Conservation (phyloP, 37 sponge, comb jelly and placozoan genomes). For the Hormiphora californensis region DNA sequence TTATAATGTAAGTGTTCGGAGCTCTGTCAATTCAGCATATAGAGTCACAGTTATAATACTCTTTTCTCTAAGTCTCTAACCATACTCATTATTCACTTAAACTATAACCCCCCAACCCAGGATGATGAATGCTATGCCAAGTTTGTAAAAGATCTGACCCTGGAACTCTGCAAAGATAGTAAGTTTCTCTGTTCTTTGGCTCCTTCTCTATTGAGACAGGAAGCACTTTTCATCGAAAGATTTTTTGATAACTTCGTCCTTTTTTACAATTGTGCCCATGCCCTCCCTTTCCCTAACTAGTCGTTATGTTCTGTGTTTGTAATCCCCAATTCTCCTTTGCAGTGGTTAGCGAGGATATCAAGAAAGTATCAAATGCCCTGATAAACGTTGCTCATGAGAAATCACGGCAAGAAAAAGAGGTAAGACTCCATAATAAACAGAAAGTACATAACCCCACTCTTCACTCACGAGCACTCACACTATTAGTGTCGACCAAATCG, state of each 20-base stretch:
- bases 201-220: not conserved
- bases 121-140: slow-evolving; percentile 24
- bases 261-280: too few relatives aligned
- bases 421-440: not conserved
- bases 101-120: not conserved
- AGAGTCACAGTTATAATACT: not conserved
- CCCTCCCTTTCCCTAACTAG: too few relatives aligned
- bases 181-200: not conserved
- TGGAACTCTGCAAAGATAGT: slow-evolving; percentile 7
- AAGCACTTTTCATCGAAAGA: too few relatives aligned
- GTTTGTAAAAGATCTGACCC: slow-evolving; percentile 5
- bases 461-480: too few relatives aligned
- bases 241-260: too few relatives aligned
- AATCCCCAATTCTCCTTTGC: too few relatives aligned
- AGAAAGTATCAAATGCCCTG: slow-evolving; percentile 30
- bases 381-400: slow-evolving; percentile 17
- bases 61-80: not conserved
- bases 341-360: slow-evolving; percentile 39
- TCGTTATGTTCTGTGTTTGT: too few relatives aligned
- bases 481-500: too few relatives aligned
- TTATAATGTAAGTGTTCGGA: not conserved
- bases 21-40: not conserved
- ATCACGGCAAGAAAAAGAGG: slow-evolving; percentile 42
- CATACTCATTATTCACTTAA: too few relatives aligned
- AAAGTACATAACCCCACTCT: too few relatives aligned